These are phyloP conservation scores for Chaenocephalus aceratus DNA, from an alignment of 2,113 vertebrate genomes.

Conservation along the genomic window DNA sequence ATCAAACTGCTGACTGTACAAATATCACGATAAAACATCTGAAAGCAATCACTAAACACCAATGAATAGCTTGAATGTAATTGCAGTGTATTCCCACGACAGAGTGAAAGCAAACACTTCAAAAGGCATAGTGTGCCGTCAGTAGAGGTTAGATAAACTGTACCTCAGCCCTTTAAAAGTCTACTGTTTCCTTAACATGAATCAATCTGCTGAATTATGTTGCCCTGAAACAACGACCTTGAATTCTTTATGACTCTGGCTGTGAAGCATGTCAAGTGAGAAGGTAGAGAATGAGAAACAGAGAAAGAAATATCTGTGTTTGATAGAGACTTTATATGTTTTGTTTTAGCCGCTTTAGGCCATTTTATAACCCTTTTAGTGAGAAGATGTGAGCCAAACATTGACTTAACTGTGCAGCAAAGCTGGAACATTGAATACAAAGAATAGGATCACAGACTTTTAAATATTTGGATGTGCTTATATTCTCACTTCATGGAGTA, in stretches of 20 bases:
- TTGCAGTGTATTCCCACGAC: slow-evolving; percentile 23
- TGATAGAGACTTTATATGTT: slow-evolving; percentile 12
- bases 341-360: not conserved
- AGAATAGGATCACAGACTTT: slow-evolving; percentile 17
- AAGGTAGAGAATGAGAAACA: slow-evolving; percentile 42
- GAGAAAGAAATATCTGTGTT: slow-evolving; percentile 23
- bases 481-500: not conserved
- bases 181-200: slow-evolving; percentile 60
- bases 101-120: slow-evolving; percentile 50
- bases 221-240: slow-evolving; percentile 38
- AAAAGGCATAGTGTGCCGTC: slow-evolving; percentile 24
- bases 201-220: slow-evolving; percentile 62
- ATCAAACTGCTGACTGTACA: slow-evolving; percentile 55
- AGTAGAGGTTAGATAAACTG: slow-evolving; percentile 41
- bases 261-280: slow-evolving; percentile 44
- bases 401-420: not conserved
- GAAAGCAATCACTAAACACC: slow-evolving; percentile 66
- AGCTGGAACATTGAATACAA: slow-evolving; percentile 4
- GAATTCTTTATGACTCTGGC: slow-evolving; percentile 61
- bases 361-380: slow-evolving; percentile 10
- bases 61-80: slow-evolving; percentile 52
- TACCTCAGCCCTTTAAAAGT: slow-evolving; percentile 44
- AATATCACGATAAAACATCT: slow-evolving; percentile 74
- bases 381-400: slow-evolving; percentile 28
- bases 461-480: not conserved